A percentile compares a stretch with the other conserved stretches of the same genome.
phyloP scores from a whole-genome alignment of 2,113 vertebrate genomes.

The Rhineura floridana region DNA sequence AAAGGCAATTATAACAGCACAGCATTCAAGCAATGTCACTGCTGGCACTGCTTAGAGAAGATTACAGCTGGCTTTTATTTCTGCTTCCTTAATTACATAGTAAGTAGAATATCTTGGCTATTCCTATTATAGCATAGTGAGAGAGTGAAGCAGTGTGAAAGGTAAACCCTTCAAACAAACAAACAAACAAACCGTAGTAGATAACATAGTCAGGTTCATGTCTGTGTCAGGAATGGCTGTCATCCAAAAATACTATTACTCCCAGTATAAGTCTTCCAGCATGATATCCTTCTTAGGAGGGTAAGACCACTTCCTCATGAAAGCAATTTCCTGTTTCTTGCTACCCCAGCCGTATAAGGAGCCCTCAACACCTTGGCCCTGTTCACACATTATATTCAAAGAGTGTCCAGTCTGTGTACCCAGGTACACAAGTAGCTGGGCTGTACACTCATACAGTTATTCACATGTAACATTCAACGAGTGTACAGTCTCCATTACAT shows the following conservation, averaged over 20 bases:
- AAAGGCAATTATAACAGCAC: constrained; percentile 4
- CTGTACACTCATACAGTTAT: too few species aligned
- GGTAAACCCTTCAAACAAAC: constrained; percentile 13
- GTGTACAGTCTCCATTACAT: too few species aligned
- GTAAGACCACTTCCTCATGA: too few species aligned
- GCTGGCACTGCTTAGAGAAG: constrained; percentile 19
- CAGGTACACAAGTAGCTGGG: too few species aligned
- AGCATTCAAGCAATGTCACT: constrained; percentile 27
- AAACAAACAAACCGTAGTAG: neutral
- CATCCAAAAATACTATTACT: neutral
- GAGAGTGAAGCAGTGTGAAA: constrained; percentile 20
- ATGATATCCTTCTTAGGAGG: too few species aligned
- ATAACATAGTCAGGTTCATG: neutral
- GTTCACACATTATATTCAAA: too few species aligned
- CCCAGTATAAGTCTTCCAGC: too few species aligned
- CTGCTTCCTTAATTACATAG: constrained; percentile 30
- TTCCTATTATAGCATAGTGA: constrained; percentile 27
- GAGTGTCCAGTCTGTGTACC: too few species aligned
- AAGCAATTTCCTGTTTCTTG: too few species aligned
- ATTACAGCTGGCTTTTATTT: constrained; percentile 22
- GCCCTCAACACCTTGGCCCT: too few species aligned
- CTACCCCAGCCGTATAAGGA: too few species aligned
- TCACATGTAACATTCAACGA: too few species aligned
- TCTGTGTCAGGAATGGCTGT: neutral
- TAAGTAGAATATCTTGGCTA: accelerated